phyloP scores from a whole-genome alignment of 2,113 vertebrate species.

The Bubo bubo region DNA sequence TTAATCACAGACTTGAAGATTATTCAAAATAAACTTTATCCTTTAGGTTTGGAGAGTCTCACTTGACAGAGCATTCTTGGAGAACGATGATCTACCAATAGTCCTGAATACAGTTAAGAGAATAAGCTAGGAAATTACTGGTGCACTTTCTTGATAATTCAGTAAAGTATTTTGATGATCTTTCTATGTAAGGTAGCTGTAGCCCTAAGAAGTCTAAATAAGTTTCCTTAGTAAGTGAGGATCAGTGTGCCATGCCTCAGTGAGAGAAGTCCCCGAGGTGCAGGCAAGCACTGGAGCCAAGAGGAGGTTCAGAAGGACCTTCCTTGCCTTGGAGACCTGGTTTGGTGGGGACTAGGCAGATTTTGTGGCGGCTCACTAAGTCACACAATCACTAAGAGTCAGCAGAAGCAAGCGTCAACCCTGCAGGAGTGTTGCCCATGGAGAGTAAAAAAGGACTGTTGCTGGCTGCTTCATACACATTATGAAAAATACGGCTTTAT shows the following conservation, averaged over 20 bases:
- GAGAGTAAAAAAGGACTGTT: background rate
- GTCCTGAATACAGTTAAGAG: background rate
- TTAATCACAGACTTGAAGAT: background rate
- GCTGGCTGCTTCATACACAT: accelerated
- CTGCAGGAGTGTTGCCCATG: background rate
- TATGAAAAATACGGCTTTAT: background rate
- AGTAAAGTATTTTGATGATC: background rate
- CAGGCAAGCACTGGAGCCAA: background rate
- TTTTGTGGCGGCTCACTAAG: background rate
- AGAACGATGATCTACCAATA: background rate
- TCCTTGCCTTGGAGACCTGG: background rate
- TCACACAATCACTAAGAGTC: background rate
- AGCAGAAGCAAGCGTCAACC: background rate
- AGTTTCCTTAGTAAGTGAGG: background rate
- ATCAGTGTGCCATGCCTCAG: background rate
- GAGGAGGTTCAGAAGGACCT: background rate
- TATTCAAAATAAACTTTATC: background rate
- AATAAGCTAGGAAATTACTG: background rate
- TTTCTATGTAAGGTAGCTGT: background rate
- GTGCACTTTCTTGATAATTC: background rate
- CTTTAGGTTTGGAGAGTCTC: background rate
- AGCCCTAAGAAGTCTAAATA: background rate
- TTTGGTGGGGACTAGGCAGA: background rate
- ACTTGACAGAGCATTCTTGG: background rate
- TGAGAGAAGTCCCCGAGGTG: background rate